phyloP scores from a whole-genome alignment of 2,113 vertebrate genomes.

The Ameiurus melas region DNA sequence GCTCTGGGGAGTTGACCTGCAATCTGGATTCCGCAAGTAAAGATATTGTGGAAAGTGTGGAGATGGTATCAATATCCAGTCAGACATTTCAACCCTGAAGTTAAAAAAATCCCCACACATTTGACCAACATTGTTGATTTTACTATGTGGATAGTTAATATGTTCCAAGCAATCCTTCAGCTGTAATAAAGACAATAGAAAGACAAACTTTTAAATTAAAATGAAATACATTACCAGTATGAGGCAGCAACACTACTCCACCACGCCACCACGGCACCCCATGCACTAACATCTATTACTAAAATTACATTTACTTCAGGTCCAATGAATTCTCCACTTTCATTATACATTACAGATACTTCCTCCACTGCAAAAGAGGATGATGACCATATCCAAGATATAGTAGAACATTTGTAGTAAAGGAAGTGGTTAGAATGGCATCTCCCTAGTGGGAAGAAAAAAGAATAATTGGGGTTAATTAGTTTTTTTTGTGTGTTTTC shows the following conservation, averaged over 20 bases:
- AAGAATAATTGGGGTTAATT: constrained; percentile 46
- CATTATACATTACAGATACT: background rate
- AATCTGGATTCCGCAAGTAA: background rate
- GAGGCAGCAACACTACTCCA: background rate
- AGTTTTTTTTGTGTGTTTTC: constrained; percentile 24
- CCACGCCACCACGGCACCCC: background rate
- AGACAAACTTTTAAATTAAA: background rate
- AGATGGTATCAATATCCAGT: background rate
- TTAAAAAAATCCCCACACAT: background rate
- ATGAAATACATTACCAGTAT: background rate
- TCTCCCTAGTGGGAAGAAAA: constrained; percentile 34
- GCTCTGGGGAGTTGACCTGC: background rate
- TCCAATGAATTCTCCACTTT: background rate
- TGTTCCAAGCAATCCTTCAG: background rate
- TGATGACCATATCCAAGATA: constrained; percentile 12
- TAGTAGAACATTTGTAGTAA: constrained; percentile 30
- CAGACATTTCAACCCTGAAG: background rate
- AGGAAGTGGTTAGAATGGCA: constrained; percentile 29
- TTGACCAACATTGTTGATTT: background rate
- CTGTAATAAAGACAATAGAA: background rate
- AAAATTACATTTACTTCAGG: background rate
- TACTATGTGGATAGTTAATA: background rate
- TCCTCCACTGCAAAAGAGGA: background rate
- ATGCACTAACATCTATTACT: background rate
- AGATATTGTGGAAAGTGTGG: background rate